Conservation (phyloP, 2,113 vertebrate species). For the Amazona vittata region DNA sequence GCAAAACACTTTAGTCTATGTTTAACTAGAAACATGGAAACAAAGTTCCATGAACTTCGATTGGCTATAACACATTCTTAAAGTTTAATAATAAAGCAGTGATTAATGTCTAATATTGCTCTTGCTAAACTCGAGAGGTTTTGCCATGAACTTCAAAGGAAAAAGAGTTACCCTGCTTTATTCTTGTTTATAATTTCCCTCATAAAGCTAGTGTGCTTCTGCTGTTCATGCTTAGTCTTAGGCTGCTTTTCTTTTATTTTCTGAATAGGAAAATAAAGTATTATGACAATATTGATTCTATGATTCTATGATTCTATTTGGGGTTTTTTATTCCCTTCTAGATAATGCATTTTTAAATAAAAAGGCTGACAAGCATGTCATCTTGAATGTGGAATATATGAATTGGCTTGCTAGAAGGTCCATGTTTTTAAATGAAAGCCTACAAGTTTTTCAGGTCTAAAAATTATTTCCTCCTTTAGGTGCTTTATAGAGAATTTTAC, state of each 20-base stretch:
- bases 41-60: not conserved
- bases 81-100: not conserved
- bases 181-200: not conserved
- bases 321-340: not conserved
- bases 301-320: not conserved
- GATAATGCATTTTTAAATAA: not conserved
- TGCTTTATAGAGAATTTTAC: not conserved
- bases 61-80: not conserved
- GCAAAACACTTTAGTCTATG: not conserved
- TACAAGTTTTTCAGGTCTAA: not conserved
- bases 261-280: not conserved
- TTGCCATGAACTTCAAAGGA: not conserved
- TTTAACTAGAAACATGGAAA: conserved; percentile 2
- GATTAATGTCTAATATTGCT: not conserved
- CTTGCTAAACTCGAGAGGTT: not conserved
- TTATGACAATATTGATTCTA: not conserved
- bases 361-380: not conserved
- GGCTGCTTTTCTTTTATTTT: not conserved
- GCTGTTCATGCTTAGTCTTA: not conserved
- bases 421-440: not conserved
- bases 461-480: not conserved
- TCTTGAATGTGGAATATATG: not conserved
- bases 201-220: not conserved
- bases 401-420: not conserved
- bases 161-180: not conserved